Conservation (phyloP, 2,888 invertebrate species). For the Mamestra brassicae region DNA sequence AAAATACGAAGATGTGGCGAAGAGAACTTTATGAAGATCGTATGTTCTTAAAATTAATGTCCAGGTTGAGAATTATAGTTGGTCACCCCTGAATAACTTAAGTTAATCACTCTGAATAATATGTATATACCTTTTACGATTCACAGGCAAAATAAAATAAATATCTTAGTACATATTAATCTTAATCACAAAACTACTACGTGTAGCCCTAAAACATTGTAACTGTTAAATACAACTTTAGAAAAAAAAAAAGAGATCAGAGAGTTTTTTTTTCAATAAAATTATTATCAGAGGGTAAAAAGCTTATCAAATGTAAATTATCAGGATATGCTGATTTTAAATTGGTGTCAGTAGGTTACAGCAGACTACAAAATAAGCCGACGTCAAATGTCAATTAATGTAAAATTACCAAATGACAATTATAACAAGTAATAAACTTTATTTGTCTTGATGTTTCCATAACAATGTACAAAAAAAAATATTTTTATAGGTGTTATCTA, state of each 20-base stretch:
- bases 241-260: constrained; percentile 62
- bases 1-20: constrained; percentile 48
- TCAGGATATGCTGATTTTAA: constrained; percentile 43
- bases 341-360: constrained; percentile 56
- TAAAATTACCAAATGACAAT: constrained; percentile 51
- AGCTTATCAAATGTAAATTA: constrained; percentile 47
- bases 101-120: not conserved
- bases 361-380: constrained; percentile 23
- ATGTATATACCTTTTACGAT: not conserved
- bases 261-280: constrained; percentile 31
- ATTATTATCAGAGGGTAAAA: constrained; percentile 33
- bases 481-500: constrained; percentile 45
- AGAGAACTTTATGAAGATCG: constrained; percentile 21
- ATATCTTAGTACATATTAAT: constrained; percentile 1
- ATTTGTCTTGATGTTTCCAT: constrained; percentile 47
- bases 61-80: constrained; percentile 28
- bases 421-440: constrained; percentile 49
- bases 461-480: constrained; percentile 41
- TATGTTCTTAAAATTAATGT: constrained; percentile 21
- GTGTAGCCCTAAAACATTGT: constrained; percentile 26
- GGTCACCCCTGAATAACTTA: constrained; percentile 32
- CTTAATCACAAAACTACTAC: constrained; percentile 3
- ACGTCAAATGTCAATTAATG: constrained; percentile 60
- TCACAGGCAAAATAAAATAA: constrained; percentile 15
- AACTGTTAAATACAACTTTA: constrained; percentile 27